phyloP scores from a whole-genome alignment of 2,113 vertebrate genomes.

The Embiotoca jacksoni region DNA sequence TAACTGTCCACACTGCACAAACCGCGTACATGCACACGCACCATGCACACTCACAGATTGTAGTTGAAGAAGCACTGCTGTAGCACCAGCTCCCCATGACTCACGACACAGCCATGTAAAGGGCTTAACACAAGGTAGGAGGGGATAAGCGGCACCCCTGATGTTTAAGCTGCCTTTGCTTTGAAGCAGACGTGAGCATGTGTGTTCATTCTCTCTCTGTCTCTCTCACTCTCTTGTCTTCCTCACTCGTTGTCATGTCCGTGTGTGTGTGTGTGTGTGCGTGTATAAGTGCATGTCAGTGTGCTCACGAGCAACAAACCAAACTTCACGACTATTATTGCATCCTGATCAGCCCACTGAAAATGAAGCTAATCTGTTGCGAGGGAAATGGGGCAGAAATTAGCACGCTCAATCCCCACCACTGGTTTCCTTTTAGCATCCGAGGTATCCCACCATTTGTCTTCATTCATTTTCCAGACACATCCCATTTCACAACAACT shows the following conservation, averaged over 20 bases:
- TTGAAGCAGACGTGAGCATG: conserved; percentile 69
- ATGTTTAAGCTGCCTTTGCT: conserved; percentile 74
- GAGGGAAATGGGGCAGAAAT: conserved; percentile 69
- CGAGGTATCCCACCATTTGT: conserved; percentile 36
- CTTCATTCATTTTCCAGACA: conserved; percentile 36
- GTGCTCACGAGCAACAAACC: conserved; percentile 50
- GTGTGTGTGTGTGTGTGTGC: no score
- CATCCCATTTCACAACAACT: conserved; percentile 37
- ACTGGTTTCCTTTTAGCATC: conserved; percentile 54
- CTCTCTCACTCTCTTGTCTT: conserved; percentile 8
- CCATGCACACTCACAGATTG: conserved; percentile 17
- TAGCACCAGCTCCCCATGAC: conserved; percentile 66
- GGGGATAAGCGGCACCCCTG: conserved; percentile 74
- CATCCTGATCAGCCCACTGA: conserved; percentile 74
- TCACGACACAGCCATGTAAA: conserved; percentile 79
- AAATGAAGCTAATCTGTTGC: conserved; percentile 71
- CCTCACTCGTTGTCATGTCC: no score
- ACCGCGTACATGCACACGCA: conserved; percentile 1
- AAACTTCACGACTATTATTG: conserved; percentile 74
- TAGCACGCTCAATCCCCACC: conserved; percentile 37
- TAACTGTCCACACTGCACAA: conserved; percentile 4
- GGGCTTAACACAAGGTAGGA: conserved; percentile 80
- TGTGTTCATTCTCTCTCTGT: conserved; percentile 39
- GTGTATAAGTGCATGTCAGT: conserved; percentile 36
- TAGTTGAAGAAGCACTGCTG: conserved; percentile 26